Evolutionary conservation across 1,140 invertebrate species (phyloP).

Genomic region (Stenopsyche tienmushanensis): DNA sequence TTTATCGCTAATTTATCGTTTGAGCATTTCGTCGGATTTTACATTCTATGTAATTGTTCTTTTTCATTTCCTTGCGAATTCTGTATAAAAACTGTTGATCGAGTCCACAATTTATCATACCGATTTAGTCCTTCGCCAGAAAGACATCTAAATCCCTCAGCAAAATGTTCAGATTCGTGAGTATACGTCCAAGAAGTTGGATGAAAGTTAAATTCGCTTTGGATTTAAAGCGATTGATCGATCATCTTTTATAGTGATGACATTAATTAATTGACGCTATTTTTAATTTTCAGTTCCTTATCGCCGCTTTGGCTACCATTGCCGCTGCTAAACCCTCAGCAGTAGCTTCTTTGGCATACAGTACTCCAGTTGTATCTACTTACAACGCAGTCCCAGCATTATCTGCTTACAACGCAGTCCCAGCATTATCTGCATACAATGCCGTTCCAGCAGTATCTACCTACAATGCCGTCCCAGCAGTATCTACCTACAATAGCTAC

Average conservation of each 20-base stretch:
- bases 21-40: not conserved
- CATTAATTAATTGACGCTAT: not conserved
- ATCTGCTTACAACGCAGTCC: constrained; percentile 34
- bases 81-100: not conserved
- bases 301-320: constrained; percentile 47
- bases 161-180: constrained; percentile 44
- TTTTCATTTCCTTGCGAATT: not conserved
- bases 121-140: not conserved
- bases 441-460: constrained; percentile 33
- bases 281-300: constrained; percentile 48
- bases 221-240: too few relatives aligned
- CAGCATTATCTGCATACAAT: constrained; percentile 38
- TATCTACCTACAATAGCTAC: constrained; percentile 9
- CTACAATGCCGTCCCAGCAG: constrained; percentile 20
- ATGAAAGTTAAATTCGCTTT: not conserved
- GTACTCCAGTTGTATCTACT: constrained; percentile 42
- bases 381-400: constrained; percentile 44
- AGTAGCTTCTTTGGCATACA: constrained; percentile 45
- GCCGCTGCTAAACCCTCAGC: constrained; percentile 47
- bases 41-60: not conserved
- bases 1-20: not conserved
- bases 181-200: constrained; percentile 8
- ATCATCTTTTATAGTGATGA: not conserved
- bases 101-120: not conserved
- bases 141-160: constrained; percentile 13